A percentile compares a stretch with the other conserved stretches of the same genome.
Evolutionary conservation across 2,888 invertebrate species (phyloP).

Genomic region (Abrostola tripartita): DNA sequence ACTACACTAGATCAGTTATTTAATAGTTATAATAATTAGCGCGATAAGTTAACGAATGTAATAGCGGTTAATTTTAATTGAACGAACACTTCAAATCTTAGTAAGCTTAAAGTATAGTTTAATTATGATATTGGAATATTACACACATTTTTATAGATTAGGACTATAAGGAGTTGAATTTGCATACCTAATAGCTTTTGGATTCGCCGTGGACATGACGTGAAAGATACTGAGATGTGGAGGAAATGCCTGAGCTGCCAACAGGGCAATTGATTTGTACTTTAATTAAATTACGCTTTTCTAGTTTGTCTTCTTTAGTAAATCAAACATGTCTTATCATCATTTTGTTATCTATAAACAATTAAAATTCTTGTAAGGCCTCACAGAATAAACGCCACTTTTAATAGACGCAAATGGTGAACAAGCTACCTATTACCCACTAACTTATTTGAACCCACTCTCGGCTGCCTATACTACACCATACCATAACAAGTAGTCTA

Average conservation of each 20-base stretch:
- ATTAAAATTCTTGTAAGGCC: too few relatives aligned
- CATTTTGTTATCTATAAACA: too few relatives aligned
- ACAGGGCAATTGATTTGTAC: slow-evolving; percentile 11
- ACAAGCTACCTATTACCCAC: too few relatives aligned
- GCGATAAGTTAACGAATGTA: slow-evolving; percentile 72
- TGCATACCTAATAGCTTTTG: slow-evolving; percentile 36
- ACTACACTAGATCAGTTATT: slow-evolving; percentile 67
- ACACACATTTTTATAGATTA: slow-evolving; percentile 54
- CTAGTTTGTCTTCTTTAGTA: background rate
- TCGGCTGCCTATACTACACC: slow-evolving; percentile 40
- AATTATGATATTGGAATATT: slow-evolving; percentile 49
- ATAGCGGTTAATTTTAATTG: slow-evolving; percentile 60
- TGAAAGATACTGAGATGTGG: slow-evolving; percentile 21
- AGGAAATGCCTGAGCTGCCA: slow-evolving; percentile 19
- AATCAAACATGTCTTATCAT: background rate
- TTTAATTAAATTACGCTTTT: background rate
- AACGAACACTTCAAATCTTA: slow-evolving; percentile 59
- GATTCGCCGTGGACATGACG: slow-evolving; percentile 24
- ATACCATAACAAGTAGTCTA: slow-evolving; percentile 20
- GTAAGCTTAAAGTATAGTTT: slow-evolving; percentile 54
- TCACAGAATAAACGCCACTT: too few relatives aligned
- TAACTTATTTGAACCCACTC: slow-evolving; percentile 7
- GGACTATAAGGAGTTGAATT: slow-evolving; percentile 34
- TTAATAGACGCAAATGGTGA: too few relatives aligned
- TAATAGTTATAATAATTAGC: slow-evolving; percentile 71